Percentiles rank a stretch among this genome's conserved stretches.
Evolutionary conservation across 1,140 invertebrate genomes (phyloP).

Genomic region (Aphelenchoides fujianensis): DNA sequence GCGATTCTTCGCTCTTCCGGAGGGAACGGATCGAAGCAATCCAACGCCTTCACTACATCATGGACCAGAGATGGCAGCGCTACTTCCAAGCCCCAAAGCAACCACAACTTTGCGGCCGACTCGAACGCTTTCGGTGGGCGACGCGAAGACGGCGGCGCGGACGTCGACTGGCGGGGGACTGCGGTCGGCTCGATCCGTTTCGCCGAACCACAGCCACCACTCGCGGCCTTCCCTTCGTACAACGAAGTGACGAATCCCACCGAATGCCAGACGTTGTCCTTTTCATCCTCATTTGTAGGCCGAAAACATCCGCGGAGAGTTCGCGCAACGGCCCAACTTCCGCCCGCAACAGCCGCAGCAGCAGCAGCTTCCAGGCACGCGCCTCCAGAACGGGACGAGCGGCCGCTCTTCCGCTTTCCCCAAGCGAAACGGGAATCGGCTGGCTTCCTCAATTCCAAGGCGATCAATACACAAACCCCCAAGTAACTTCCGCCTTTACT

Average conservation of each 20-base stretch:
- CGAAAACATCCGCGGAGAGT: too few species aligned
- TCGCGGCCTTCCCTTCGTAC: not conserved
- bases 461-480: slow-evolving; percentile 23
- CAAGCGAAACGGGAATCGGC: slow-evolving; percentile 9
- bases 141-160: not conserved
- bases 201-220: not conserved
- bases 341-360: not conserved
- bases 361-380: not conserved
- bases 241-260: not conserved
- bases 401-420: not conserved
- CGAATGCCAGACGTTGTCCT: too few species aligned
- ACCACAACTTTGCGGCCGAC: not conserved
- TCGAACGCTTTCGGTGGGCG: not conserved
- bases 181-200: not conserved
- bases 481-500: not conserved
- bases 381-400: not conserved
- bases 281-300: too few species aligned
- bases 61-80: not conserved
- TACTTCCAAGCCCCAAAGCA: not conserved
- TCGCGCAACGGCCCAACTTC: too few species aligned
- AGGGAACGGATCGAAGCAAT: not conserved
- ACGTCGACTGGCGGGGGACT: not conserved
- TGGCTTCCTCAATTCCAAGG: slow-evolving; percentile 24
- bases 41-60: slow-evolving; percentile 12
- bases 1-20: not conserved